Base-by-base conservation (phyloP, 2,888 invertebrate genomes). In the Orchesellides sinensis region DNA sequence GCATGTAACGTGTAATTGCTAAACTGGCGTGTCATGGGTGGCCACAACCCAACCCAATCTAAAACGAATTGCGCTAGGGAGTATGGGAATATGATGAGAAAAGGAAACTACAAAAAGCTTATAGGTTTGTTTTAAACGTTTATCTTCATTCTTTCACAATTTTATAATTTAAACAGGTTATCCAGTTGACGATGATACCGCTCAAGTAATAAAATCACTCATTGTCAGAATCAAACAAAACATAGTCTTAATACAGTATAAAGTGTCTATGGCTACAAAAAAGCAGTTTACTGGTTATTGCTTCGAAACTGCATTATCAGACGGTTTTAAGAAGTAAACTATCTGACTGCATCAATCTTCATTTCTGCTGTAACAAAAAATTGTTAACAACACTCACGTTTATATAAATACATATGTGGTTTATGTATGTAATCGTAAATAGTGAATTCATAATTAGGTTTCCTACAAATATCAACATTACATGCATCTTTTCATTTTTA, bases 161-260 rank as follows among this genome's bases (percentile, higher is more conserved):
- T 78, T 69, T 52, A 59, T 68, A 77, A 49, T 61, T 29, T 29
- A 70, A 78, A 69, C 78, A 74, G 61, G 52, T 77, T 45, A 66
- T 23, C 21, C 8, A 14, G 21, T 19, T n/a, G 25, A 70, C 32
- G n/a, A 70, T 56, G 56, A 70, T 56, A 70, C 54, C 70, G 72
- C 70, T 72, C 70, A 29, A 79, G 79, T 79, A 79, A 79, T 72
- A 78, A 79, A 79, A 65, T 29, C 52, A 79, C 29, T 78, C 77
- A 78, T n/a, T n/a, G n/a, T n/a, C n/a, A 17, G 47, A 59, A 78
- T 65, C 49, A 68, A 21, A 68, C 23, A 65, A 47, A 27, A 52
- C 45, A 45, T 49, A 32, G 21, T 54, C 54, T 54, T 54, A 54
- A 47, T 47, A 54, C 23, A 21, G 21, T 52, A 74, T 49, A 70